Evolutionary conservation across 1,140 invertebrate species (phyloP).

Genomic region (Phocides pigmalion): DNA sequence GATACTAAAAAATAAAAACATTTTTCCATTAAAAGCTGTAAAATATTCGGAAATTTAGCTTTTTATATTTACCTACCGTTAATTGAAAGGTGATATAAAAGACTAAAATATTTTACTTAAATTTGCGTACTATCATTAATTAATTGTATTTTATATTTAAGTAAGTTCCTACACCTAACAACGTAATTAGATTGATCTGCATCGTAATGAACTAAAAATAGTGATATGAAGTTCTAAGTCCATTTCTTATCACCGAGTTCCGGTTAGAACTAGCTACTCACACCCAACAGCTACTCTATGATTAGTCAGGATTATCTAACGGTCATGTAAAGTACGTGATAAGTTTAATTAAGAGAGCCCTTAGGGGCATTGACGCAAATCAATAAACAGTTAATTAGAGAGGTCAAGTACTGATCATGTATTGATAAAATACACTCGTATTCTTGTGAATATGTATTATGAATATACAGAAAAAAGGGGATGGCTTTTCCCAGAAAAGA

Average conservation of each 20-base stretch:
- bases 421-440: not conserved
- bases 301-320: conserved; percentile 24
- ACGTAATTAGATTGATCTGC: not conserved
- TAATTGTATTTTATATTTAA: no score
- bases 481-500: no score
- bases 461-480: not conserved
- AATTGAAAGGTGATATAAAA: no score
- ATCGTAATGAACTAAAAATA: not conserved
- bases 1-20: no score
- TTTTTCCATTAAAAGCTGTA: no score
- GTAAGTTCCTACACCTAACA: no score
- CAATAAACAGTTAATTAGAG: conserved; percentile 14
- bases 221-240: conserved; percentile 1
- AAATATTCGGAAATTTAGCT: no score
- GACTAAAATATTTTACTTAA: no score
- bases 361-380: conserved; percentile 51
- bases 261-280: conserved; percentile 8
- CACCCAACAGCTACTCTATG: not conserved
- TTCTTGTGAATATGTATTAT: not conserved
- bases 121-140: no score
- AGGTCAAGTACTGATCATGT: conserved; percentile 2
- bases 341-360: conserved; percentile 39
- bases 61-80: no score
- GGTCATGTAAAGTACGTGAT: conserved; percentile 15
- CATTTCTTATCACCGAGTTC: conserved; percentile 4